A percentile compares a stretch with the other conserved stretches of the same genome.
Conservation (phyloP, 64 coral and sea anemone species). For the Stichodactyla mertensii region DNA sequence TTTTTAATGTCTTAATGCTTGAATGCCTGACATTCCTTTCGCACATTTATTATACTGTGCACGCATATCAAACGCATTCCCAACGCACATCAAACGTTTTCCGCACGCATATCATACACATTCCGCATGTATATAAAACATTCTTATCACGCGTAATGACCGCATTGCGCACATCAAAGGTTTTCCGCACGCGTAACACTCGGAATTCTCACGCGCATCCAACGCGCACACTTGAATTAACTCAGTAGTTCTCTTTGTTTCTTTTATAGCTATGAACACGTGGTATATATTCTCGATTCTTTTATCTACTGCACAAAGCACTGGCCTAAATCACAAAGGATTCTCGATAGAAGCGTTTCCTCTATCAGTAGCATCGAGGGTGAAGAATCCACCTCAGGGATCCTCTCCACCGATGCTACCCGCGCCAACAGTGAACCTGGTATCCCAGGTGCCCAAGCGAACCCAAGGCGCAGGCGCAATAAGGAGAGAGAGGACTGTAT, state of each 20-base stretch:
- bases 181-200: no score
- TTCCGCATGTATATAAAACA: no score
- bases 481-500: conserved; percentile 40
- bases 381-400: conserved; percentile 30
- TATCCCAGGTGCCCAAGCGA: background rate
- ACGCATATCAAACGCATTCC: no score
- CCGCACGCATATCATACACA: no score
- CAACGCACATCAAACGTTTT: no score
- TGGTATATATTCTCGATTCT: conserved; percentile 77
- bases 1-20: no score
- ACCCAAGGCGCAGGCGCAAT: conserved; percentile 31
- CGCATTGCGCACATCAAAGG: no score
- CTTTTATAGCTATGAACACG: conserved; percentile 67
- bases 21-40: no score
- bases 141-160: no score
- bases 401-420: conserved; percentile 4
- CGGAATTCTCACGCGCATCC: no score
- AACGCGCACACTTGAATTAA: background rate
- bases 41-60: no score
- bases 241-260: background rate
- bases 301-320: conserved; percentile 69
- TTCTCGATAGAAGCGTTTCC: conserved; percentile 42
- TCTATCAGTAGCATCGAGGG: conserved; percentile 35
- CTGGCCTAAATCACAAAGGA: conserved; percentile 43
- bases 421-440: conserved; percentile 4